Evolutionary conservation across 2,797 vertebrate genomes (phyloP), one percentile per base, ranked within the genome.

Genomic region (Myripristis murdjan): DNA sequence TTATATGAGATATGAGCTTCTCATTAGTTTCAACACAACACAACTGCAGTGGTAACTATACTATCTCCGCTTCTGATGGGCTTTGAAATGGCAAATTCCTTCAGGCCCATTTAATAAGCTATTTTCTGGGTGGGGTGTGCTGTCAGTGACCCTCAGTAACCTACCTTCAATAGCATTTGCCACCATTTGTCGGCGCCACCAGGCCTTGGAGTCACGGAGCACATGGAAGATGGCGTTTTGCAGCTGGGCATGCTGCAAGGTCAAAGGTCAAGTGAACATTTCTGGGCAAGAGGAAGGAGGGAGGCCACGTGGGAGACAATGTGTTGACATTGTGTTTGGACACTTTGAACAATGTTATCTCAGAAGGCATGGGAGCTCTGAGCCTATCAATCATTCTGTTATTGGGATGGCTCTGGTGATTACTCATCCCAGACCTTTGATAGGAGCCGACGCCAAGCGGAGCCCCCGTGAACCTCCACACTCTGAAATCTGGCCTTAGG

Each of bases 291-390:
- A 79, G 87, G 59, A 85, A 84, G 75, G 82, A 77, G 47, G 66
- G 57, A 79, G 75, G 86, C 83, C 86, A 51, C 10, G 23, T 74
- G 84, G 82, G 87, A 89, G 88, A 83, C 75, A 41, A 62, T 23
- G 43, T 91, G 91, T 93, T 95, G 88, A 92, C 83, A 83, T 82
- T 92, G 80, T 70, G 83, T 86, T 92, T 74, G 80, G 78, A 81
- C 85, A 84, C 90, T 91, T 89, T 89, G 84, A 93, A 90, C 90
- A 84, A 72, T 93, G 87, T 92, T 89, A 90, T 91, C 91, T 88
- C 86, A 89, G 91, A 92, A 91, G 79, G 73, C 85, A 73, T 68
- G 73, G 20, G 75, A n/a, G 69, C 71, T 87, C 48, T 64, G 82
- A 53, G 65, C 73, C 75, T 88, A 92, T 93, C 90, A 87, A 90